Conservation (phyloP, 2,797 vertebrate genomes). For the Luscinia megarhynchos region DNA sequence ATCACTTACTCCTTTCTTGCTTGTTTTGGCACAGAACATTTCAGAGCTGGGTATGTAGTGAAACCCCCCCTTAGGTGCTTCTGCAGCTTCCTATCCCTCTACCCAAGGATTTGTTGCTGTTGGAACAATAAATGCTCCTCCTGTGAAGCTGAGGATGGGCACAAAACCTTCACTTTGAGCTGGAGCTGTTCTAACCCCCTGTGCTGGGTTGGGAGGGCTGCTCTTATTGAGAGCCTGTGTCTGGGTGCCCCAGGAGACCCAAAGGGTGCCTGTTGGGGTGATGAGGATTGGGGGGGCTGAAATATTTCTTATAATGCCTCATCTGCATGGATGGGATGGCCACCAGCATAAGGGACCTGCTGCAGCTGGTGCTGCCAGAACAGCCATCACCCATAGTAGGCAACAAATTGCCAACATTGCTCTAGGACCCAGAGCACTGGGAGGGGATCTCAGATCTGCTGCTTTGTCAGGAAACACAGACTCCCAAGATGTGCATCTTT, state of each 20-base stretch:
- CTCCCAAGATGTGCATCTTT: neutral
- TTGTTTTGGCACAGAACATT: neutral
- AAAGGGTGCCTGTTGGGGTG: neutral
- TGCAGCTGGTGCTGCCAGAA: neutral
- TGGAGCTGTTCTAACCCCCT: neutral
- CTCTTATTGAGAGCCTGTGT: neutral
- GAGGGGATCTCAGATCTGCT: neutral
- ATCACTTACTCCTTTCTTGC: neutral
- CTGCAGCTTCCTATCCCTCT: neutral
- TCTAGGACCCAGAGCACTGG: neutral
- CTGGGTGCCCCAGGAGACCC: neutral
- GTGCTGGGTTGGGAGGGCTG: neutral
- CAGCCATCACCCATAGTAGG: fast-evolving
- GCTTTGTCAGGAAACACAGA: neutral
- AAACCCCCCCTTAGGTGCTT: fast-evolving
- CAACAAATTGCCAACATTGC: neutral
- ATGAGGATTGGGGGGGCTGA: neutral
- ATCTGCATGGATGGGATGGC: neutral
- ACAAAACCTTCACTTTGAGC: fast-evolving
- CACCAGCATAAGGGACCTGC: neutral
- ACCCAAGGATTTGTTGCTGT: neutral
- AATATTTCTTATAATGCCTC: neutral
- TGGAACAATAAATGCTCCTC: neutral
- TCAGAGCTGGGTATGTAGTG: neutral
- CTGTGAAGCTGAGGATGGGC: neutral